Conservation (phyloP, 2,888 invertebrate genomes). For the Belgica antarctica region DNA sequence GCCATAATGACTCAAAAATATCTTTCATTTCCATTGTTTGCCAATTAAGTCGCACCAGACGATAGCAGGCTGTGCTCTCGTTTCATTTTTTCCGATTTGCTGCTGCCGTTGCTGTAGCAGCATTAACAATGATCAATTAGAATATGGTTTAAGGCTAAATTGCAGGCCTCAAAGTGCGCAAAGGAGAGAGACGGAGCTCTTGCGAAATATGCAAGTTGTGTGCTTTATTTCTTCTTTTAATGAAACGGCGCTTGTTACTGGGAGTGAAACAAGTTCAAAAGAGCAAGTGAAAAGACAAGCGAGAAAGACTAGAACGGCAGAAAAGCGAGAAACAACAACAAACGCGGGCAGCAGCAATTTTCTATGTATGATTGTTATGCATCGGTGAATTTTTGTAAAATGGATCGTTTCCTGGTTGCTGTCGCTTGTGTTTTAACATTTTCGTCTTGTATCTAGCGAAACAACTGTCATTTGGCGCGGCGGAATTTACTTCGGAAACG, state of each 20-base stretch:
- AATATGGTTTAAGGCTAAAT: slow-evolving; percentile 18
- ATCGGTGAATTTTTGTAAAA: slow-evolving; percentile 42
- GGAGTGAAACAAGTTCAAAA: slow-evolving; percentile 23
- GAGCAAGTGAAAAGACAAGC: slow-evolving; percentile 17
- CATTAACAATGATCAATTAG: slow-evolving; percentile 29
- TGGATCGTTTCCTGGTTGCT: slow-evolving; percentile 42
- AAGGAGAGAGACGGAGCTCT: background rate
- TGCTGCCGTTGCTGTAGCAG: slow-evolving; percentile 1
- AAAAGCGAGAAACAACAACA: slow-evolving; percentile 5
- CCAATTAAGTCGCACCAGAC: slow-evolving; percentile 19
- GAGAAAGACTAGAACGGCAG: background rate
- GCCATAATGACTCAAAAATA: slow-evolving; percentile 18
- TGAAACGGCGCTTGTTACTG: background rate
- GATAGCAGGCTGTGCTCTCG: background rate
- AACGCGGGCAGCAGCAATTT: background rate
- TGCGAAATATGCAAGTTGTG: background rate
- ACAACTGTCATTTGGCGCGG: background rate
- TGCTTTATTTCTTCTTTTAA: background rate
- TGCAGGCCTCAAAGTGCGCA: background rate
- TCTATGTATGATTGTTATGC: slow-evolving; percentile 40
- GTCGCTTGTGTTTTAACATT: background rate
- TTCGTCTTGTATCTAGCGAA: background rate
- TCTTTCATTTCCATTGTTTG: background rate
- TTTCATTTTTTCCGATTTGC: no score
- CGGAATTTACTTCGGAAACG: background rate